Evolutionary conservation across 1,140 invertebrate species (phyloP), one percentile per base, ranked within the genome.

Genomic region (Hylaeus anthracinus): DNA sequence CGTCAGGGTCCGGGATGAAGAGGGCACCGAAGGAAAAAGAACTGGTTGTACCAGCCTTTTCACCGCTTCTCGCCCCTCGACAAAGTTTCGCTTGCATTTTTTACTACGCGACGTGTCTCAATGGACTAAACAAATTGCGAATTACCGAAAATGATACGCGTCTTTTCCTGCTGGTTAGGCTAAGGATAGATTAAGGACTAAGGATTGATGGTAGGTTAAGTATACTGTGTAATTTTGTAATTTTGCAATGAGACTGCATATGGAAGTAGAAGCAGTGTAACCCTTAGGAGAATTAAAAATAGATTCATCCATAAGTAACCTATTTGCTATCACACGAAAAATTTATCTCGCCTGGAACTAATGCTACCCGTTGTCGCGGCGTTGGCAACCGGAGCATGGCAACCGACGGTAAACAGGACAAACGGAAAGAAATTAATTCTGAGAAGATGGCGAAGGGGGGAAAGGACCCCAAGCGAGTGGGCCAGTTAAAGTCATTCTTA

Each of bases 51-150:
- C 26, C 70, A 45, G 71, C 65, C 85, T 81, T 85, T 86, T 85
- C 79, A 82, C 79, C 79, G 74, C 75, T 65, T 75, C 65, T 70
- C 43, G 43, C 64, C 58, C 6, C 51, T 69, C 81, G 79, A 60
- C 72, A 79, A 85, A 79, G 64, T 85, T 60, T 56, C 79, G 56
- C 43, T 26, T 71, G 70, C 48, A 74, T 84, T 72, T 79, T 75
- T 70, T 51, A 48, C 4, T 37, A 26, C 14, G 8, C 14, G 56
- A 15, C 14, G 3, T 55, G 15, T 5, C 6, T 39, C 10, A 64
- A 64, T 63, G 48, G 56, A 55, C 51, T 26, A 12, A 41, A 43
- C 43, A 63, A 69, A 71, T 63, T 26, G 43, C 45, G 10, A 45
- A 71, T 71, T 53, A 64, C 4, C 9, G 15, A 5, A 3, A 5